phyloP scores from a whole-genome alignment of 2,113 vertebrate species.

The Malurus cyaneus region DNA sequence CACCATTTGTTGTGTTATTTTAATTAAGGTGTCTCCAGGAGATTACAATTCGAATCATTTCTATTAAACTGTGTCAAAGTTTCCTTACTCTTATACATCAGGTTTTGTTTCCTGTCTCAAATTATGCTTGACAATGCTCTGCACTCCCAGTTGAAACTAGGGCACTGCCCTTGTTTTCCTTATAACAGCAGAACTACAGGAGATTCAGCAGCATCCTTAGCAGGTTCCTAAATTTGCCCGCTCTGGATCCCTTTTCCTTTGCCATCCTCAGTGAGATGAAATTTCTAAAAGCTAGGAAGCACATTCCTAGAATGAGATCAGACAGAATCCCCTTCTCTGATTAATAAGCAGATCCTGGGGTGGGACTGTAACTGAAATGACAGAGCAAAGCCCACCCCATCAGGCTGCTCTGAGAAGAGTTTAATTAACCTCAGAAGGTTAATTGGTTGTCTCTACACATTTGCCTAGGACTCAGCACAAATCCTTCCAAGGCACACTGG shows the following conservation, averaged over 20 bases:
- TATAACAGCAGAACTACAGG: not conserved
- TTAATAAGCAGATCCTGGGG: not conserved
- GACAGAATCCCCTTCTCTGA: not conserved
- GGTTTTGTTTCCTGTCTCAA: conserved; percentile 4
- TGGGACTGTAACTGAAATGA: not conserved
- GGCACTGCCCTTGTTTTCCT: not conserved
- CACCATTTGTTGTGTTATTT: conserved; percentile 33
- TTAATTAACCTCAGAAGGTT: not conserved
- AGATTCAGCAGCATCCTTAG: not conserved
- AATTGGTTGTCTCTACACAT: not conserved
- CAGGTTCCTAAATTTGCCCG: not conserved
- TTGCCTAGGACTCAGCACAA: not conserved
- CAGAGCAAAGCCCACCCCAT: not conserved
- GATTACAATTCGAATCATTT: conserved; percentile 33
- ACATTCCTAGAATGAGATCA: not conserved
- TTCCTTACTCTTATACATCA: not conserved
- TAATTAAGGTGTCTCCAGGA: conserved; percentile 27
- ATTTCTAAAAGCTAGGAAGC: not conserved
- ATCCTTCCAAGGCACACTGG: not conserved
- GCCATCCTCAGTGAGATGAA: not conserved
- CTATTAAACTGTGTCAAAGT: conserved; percentile 22
- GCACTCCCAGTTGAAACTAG: not conserved
- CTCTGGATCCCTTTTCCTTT: not conserved
- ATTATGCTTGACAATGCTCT: not conserved
- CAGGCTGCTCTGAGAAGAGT: not conserved